Percentiles rank a stretch among this genome's conserved stretches.
Conservation (phyloP, 2,888 invertebrate genomes). For the Coelopa pilipes region DNA sequence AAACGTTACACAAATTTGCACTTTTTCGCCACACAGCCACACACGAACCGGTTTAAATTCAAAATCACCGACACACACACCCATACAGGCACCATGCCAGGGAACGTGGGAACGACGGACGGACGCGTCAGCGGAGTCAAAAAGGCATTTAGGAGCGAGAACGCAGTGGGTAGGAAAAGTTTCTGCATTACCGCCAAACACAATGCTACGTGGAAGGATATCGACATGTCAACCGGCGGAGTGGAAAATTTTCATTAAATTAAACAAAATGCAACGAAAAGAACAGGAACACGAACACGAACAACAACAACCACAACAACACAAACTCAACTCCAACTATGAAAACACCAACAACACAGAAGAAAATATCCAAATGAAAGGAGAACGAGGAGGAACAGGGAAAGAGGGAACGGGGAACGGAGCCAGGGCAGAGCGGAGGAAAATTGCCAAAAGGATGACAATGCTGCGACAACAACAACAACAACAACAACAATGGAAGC, state of each 20-base stretch:
- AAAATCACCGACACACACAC: background rate
- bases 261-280: constrained; percentile 48
- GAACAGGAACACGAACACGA: constrained; percentile 26
- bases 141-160: background rate
- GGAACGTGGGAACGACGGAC: background rate
- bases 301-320: constrained; percentile 6
- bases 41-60: background rate
- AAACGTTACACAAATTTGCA: constrained; percentile 28
- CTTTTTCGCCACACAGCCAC: constrained; percentile 11
- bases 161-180: constrained; percentile 10
- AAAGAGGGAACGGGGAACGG: constrained; percentile 17
- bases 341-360: background rate
- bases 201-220: constrained; percentile 18
- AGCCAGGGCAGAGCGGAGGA: background rate
- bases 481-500: constrained; percentile 11
- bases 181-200: constrained; percentile 19
- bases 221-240: constrained; percentile 63
- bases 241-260: constrained; percentile 67
- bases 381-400: constrained; percentile 41
- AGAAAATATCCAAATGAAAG: background rate
- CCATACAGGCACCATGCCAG: background rate
- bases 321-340: constrained; percentile 6
- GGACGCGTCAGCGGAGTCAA: background rate
- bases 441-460: constrained; percentile 23
- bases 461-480: constrained; percentile 22